Evolutionary conservation across 2,797 vertebrate species (phyloP).

Genomic region (Protosalanx chinensis): DNA sequence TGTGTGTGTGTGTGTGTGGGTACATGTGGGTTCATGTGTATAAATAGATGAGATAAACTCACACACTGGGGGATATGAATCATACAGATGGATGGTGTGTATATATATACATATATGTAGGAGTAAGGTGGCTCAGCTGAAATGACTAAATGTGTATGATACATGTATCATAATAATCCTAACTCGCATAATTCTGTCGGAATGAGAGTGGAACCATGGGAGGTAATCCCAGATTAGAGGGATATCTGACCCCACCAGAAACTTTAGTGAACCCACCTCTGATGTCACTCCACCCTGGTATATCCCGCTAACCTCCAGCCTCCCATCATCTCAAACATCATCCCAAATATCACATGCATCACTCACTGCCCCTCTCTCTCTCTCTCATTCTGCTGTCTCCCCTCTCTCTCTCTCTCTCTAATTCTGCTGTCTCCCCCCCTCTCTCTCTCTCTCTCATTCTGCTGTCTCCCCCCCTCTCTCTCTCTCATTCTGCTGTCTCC

Average conservation of each 20-base stretch:
- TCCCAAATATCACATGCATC: no score
- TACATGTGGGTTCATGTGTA: background rate
- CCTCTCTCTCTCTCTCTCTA: no score
- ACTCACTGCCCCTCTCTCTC: no score
- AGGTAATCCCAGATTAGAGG: conserved; percentile 19
- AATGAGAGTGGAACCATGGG: background rate
- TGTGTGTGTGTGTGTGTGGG: no score
- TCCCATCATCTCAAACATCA: background rate
- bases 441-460: no score
- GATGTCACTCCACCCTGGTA: background rate
- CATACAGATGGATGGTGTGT: background rate
- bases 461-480: no score
- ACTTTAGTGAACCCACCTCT: background rate
- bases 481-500: background rate
- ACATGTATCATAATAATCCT: background rate
- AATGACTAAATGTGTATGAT: background rate
- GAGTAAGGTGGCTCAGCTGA: no score
- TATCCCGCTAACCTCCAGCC: background rate
- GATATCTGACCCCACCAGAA: conserved; percentile 8
- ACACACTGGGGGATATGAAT: no score
- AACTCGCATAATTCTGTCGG: background rate
- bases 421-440: no score
- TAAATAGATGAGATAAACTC: no score
- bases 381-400: no score
- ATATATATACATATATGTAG: no score